These are phyloP conservation scores for Diorhabda carinulata DNA, from an alignment of 1,140 invertebrate species.

Conservation along the genomic window DNA sequence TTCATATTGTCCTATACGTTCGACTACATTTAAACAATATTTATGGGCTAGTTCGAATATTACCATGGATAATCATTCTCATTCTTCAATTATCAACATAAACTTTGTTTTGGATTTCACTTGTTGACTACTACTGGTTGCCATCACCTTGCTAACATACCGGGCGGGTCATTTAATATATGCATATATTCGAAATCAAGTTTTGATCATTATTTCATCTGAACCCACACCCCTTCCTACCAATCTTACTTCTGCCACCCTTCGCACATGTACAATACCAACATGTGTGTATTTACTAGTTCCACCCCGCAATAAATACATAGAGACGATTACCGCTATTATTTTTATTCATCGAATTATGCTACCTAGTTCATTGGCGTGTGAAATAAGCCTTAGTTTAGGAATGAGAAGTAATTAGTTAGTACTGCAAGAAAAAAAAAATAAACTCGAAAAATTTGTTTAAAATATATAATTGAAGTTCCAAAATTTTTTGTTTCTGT, in stretches of 20 bases:
- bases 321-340: neutral
- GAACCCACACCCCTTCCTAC: neutral
- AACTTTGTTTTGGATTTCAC: neutral
- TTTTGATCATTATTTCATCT: constrained; percentile 3
- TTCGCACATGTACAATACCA: neutral
- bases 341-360: neutral
- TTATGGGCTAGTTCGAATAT: too few relatives aligned
- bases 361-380: too few relatives aligned
- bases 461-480: too few relatives aligned
- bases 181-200: neutral
- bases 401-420: too few relatives aligned
- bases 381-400: too few relatives aligned
- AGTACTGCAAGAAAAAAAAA: too few relatives aligned
- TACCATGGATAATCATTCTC: too few relatives aligned
- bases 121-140: neutral
- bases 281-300: neutral
- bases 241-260: neutral
- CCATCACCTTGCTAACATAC: neutral
- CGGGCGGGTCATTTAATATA: constrained; percentile 1
- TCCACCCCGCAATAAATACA: neutral
- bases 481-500: too few relatives aligned
- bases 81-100: too few relatives aligned
- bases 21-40: too few relatives aligned
- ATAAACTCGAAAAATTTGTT: too few relatives aligned
- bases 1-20: too few relatives aligned